Base-by-base conservation (phyloP, 2,113 vertebrate species). In the Catharus minimus region DNA sequence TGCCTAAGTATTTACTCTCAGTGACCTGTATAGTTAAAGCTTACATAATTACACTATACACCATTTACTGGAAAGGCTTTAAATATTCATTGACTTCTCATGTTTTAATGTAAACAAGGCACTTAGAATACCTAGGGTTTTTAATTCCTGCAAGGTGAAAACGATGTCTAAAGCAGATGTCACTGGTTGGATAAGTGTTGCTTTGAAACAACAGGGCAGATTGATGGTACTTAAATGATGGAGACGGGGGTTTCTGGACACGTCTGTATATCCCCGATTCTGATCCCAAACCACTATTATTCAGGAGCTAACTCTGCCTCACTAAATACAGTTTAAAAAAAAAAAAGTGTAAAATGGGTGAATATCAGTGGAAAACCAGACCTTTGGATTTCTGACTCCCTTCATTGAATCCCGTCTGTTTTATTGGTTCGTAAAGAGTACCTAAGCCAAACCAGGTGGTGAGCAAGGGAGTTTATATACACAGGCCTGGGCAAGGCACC, bases 51-150 rank as follows among this genome's bases (percentile, higher is more conserved):
- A 78, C 66, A 72, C 87, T 77, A 78, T 76, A 93, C n/a, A 87
- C 76, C 82, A 90, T 93, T 92, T 95, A 91, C 89, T 91, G 92
- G 87, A 92, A 91, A 68, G 60, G 56, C 86, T 94, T 96, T 95
- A 95, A 97, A 96, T 96, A 94, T 96, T 95, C 91, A 95, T 94
- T 80, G 77, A 61, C 79, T 94, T 84, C 65, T 95, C 47, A 4
- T 89, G 73, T 89, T 91, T 92, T 92, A 94, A 95, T 92, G 90
- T 94, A 96, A 96, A 94, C 87, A 93, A 93, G 46, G 89, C 93
- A 90, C 74, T 96, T 91, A 87, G 77, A 72, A 90, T 89, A 91
- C 88, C 82, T 89, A 74, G 44, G 7, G 36, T 58, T 89, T 94
- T 90, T 92, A 90, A 93, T 85, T 90, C 47, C 86, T 95, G 79